Base-by-base conservation (phyloP, 2,888 invertebrate genomes). In the Nomada hirtipes region DNA sequence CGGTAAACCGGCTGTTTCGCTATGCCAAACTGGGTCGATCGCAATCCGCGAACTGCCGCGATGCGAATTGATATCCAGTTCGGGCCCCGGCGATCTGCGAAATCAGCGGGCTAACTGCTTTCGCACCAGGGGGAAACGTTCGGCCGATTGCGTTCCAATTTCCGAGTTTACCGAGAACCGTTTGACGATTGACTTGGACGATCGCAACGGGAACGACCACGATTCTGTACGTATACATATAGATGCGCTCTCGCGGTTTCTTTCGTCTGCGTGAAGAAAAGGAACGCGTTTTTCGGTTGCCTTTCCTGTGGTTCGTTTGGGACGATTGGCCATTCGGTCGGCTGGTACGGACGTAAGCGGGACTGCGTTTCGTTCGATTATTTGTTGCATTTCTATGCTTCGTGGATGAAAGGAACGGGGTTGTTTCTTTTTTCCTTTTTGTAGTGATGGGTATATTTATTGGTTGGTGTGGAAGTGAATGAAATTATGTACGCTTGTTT, bases 1-100 rank as follows among this genome's bases (percentile, higher is more conserved):
- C 57, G 13, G 20, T 13, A 23, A 13, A 0, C 57, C 13, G 57
- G 23, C 10, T 13, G 4, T 13, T 9, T 20, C 53, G 42, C 71
- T 65, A 47, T 36, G 68, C 63, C 71, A 18, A 67, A 82, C 79
- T 59, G 68, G 76, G 87, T 86, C 86, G 85, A 87, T 84, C 80
- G 87, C 86, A 84, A 87, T 79, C 76, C 74, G 61, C 69, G 73
- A 64, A 63, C 67, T 60, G 70, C 23, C 59, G 69, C 69, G 52
- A 81, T 67, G 42, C 75, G 75, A 69, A 82, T 82, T 76, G 77
- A 81, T 82, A 76, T 82, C 67, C 68, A 65, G 76, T 69, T 68
- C 68, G 68, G 68, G 57, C n/a, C 79, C 71, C 64, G 60, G 18
- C 67, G 73, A 72, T 61, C 80, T 67, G 72, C 67, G 79, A 72